phyloP scores from a whole-genome alignment of 2,113 vertebrate genomes.

The Trogon surrucura region DNA sequence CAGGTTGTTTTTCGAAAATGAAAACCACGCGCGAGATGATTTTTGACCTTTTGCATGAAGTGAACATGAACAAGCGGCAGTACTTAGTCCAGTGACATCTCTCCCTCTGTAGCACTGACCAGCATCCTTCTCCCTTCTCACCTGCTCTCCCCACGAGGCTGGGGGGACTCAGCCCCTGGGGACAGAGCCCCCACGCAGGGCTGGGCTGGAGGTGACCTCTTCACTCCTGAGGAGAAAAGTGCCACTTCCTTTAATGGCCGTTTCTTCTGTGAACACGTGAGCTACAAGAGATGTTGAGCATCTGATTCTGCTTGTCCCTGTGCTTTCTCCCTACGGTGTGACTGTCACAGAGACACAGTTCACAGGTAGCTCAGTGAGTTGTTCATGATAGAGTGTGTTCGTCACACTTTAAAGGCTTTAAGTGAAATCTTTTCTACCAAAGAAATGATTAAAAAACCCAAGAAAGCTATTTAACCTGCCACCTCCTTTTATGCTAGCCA shows the following conservation, averaged over 20 bases:
- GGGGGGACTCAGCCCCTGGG: background rate
- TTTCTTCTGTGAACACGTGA: background rate
- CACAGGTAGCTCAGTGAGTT: background rate
- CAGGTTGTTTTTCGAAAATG: background rate
- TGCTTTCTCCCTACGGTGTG: background rate
- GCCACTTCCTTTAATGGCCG: background rate
- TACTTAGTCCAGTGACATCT: background rate
- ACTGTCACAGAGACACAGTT: background rate
- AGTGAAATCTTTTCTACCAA: background rate
- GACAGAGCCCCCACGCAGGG: background rate
- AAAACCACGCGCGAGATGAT: background rate
- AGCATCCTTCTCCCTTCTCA: background rate
- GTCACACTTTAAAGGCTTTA: background rate
- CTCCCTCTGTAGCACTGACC: background rate
- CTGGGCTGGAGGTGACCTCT: background rate
- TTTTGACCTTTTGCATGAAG: conserved; percentile 34
- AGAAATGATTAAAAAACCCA: background rate
- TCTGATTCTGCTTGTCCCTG: background rate
- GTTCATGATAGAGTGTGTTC: background rate
- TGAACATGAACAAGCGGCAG: background rate
- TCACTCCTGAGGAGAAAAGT: background rate
- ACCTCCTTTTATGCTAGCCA: background rate
- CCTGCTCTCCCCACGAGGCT: accelerated
- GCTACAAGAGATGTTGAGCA: background rate
- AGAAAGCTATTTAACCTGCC: background rate